Evolutionary conservation across 2,113 vertebrate species (phyloP), one percentile per base, ranked within the genome.

Genomic region (Mobula birostris): DNA sequence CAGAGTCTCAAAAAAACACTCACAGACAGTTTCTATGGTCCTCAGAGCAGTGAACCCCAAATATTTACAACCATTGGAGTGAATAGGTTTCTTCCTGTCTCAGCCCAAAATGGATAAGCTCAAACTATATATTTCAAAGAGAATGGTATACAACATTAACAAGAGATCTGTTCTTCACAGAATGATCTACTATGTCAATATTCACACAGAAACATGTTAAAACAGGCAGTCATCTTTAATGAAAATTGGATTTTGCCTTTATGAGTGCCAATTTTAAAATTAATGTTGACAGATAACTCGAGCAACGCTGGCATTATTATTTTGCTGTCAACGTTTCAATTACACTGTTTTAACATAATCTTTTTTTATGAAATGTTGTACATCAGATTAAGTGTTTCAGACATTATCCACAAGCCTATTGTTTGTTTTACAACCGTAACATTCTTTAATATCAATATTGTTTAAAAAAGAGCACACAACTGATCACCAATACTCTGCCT

Each of bases 311-410:
- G 12, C 61, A 90, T 68, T 90, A 90, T 90, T 93, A 74, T 74
- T 56, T 72, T 93, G 32, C 90, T 74, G 40, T 74, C 91, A 93
- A 93, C 32, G 40, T 76, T 93, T 93, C 91, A 93, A 93, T 93
- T 93, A 93, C 32, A 93, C 21, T 29, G 68, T 66, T 74, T 93
- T 76, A 93, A 93, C 70, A 5, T 74, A 93, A 93, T 93, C 66
- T 48, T 93, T 91, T 58, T 5, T 93, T 40, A 72, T 48, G 91
- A 72, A 74, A 48, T 93, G 70, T 70, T 74, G 21, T 76, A 56
- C 68, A 74, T 74, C 91, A 93, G 40, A 72, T 74, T 93, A 93
- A 93, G 36, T 76, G 32, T 27, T 93, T 74, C 91, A 90, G 58
- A 90, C 61, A 66, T 90, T 66, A 66, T n/a, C 63, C 85, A 90